phyloP scores from a whole-genome alignment of 2,888 invertebrate genomes.

The Leptarthrus brevirostris region DNA sequence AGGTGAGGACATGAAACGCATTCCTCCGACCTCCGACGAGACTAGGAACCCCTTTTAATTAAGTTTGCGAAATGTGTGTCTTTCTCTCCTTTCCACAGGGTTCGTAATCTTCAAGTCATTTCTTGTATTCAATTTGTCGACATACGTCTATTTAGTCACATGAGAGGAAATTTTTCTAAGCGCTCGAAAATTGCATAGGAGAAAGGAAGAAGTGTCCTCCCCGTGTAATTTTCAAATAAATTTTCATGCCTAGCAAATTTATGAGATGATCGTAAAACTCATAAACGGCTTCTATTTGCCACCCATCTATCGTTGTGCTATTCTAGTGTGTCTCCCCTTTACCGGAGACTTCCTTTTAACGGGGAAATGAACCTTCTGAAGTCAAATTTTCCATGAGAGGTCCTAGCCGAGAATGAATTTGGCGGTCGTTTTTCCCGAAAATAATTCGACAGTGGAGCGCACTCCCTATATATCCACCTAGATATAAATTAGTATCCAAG shows the following conservation, averaged over 20 bases:
- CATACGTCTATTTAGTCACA: constrained; percentile 48
- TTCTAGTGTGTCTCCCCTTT: neutral
- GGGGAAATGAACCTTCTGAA: constrained; percentile 11
- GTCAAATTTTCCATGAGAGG: constrained; percentile 27
- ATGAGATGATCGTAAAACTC: constrained; percentile 54
- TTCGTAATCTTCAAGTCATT: constrained; percentile 39
- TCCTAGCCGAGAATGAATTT: constrained; percentile 15
- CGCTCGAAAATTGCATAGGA: constrained; percentile 43
- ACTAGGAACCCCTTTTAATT: constrained; percentile 49
- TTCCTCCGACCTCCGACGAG: constrained; percentile 4
- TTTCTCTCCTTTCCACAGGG: neutral
- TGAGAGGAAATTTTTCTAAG: constrained; percentile 51
- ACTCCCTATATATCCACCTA: neutral
- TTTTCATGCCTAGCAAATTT: constrained; percentile 53
- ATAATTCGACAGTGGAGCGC: constrained; percentile 25
- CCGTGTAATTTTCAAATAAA: constrained; percentile 53
- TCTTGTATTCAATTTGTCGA: constrained; percentile 52
- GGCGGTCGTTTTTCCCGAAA: constrained; percentile 34
- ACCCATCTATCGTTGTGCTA: constrained; percentile 30
- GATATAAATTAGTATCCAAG: constrained; percentile 17
- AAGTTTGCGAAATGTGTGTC: constrained; percentile 50
- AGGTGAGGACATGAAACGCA: constrained; percentile 22
- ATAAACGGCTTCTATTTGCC: constrained; percentile 50
- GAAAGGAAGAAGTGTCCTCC: neutral
- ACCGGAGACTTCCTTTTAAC: neutral